Evolutionary conservation across 2,113 vertebrate species (phyloP), one percentile per base, ranked within the genome.

Genomic region (Cranoglanis bouderius): DNA sequence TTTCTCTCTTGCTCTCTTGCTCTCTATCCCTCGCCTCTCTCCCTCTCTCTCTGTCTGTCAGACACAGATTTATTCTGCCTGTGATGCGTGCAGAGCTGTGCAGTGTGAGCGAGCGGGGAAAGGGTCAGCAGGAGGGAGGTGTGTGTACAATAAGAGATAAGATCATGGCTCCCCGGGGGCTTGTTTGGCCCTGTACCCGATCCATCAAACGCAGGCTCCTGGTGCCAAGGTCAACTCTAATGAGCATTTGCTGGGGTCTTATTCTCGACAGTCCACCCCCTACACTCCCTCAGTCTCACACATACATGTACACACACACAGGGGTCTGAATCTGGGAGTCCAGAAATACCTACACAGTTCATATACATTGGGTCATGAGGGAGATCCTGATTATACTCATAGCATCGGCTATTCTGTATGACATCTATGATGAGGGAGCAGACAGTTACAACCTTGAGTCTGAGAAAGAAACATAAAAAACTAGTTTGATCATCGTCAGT

Each of bases 191-290:
- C 95, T 88, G 35, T 94, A 97, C 96, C 96, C 94, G 94, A 98
- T 99, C 97, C 97, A 97, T 99, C 98, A 99, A 98, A 96, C 96
- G 93, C 93, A 94, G 92, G 75, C 74, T 96, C 93, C 96, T 93
- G 87, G 94, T 96, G 97, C 97, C 96, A 97, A 98, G 98, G 98
- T 99, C 98, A 97, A 97, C 95, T 87, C 97, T 99, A 99, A 99
- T 97, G 95, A 99, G 97, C 95, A 96, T 94, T 96, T 95, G 96
- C 91, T 95, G 93, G 96, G 95, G 95, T 97, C 95, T 95, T 96
- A 95, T 95, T 95, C 94, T 94, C 93, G 87, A 93, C 91, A 75
- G 91, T 92, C 92, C 93, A 94, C 91, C 82, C 90, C 91, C 88
- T 90, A 67, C 86, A 46, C 85, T 85, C 85, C 88, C 87, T 80